phyloP scores from a whole-genome alignment of 2,797 vertebrate genomes.

The Erethizon dorsatum region DNA sequence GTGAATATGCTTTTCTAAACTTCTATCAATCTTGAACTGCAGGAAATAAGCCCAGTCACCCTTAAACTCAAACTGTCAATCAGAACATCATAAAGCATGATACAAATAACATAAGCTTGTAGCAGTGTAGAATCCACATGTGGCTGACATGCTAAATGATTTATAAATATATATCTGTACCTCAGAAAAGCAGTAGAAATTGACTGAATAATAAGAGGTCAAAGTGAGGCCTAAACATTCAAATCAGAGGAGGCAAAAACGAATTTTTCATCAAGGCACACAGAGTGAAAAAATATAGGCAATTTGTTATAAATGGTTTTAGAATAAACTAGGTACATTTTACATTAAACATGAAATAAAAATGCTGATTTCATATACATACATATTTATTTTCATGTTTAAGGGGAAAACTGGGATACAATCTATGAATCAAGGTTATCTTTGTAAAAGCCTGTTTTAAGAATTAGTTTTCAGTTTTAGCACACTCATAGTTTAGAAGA shows the following conservation, averaged over 20 bases:
- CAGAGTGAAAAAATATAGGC: constrained; percentile 35
- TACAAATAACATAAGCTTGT: constrained; percentile 73
- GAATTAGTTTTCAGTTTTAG: neutral
- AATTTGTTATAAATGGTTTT: constrained; percentile 68
- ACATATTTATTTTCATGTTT: neutral
- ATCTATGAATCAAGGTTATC: neutral
- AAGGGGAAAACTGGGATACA: neutral
- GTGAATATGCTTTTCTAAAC: constrained; percentile 74
- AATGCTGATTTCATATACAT: neutral
- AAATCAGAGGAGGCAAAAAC: constrained; percentile 53
- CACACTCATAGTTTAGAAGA: neutral
- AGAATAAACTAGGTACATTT: constrained; percentile 42
- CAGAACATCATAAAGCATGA: constrained; percentile 80
- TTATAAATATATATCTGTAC: constrained; percentile 74
- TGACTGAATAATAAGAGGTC: constrained; percentile 69
- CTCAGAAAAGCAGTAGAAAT: constrained; percentile 64
- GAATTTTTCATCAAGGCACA: constrained; percentile 71
- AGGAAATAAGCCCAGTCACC: constrained; percentile 78
- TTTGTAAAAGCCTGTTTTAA: constrained; percentile 2
- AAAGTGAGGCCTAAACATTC: constrained; percentile 70
- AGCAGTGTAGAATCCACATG: constrained; percentile 34
- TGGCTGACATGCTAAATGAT: constrained; percentile 75
- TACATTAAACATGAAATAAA: constrained; percentile 61
- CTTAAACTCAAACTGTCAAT: constrained; percentile 80
- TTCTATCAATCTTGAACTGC: constrained; percentile 68